A percentile compares a stretch with the other conserved stretches of the same genome.
phyloP scores from a whole-genome alignment of 1,140 invertebrate genomes.

The Psilanteris sp. region DNA sequence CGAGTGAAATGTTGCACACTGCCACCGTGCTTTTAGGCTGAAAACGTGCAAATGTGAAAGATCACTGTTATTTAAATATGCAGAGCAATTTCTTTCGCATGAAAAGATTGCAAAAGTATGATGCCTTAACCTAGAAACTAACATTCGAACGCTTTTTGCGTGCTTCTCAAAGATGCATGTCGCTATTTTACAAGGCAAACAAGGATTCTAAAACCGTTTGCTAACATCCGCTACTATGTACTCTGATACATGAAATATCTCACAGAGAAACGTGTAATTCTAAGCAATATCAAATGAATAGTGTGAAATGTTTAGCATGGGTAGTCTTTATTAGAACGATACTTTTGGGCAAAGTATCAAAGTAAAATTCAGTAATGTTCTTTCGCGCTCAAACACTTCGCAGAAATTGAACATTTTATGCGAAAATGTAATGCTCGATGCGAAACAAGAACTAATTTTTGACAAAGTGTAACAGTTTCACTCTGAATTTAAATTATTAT shows the following conservation, averaged over 20 bases:
- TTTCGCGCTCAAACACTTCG: too few relatives aligned
- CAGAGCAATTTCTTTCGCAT: slow-evolving; percentile 45
- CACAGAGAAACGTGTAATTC: slow-evolving; percentile 7
- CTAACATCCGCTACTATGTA: slow-evolving; percentile 27
- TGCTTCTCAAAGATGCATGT: slow-evolving; percentile 65
- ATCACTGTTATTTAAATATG: slow-evolving; percentile 53
- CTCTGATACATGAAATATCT: slow-evolving; percentile 34
- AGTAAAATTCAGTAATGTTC: too few relatives aligned
- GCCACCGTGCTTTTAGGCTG: background rate
- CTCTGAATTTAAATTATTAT: too few relatives aligned
- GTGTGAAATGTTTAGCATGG: slow-evolving; percentile 18
- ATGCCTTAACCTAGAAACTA: slow-evolving; percentile 55
- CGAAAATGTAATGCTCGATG: too few relatives aligned
- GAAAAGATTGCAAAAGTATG: slow-evolving; percentile 43
- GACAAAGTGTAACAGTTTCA: too few relatives aligned
- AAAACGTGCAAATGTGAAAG: slow-evolving; percentile 18
- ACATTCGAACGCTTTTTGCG: slow-evolving; percentile 46
- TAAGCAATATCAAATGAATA: slow-evolving; percentile 38
- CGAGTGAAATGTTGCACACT: background rate
- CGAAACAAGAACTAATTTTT: too few relatives aligned
- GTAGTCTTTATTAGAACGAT: slow-evolving; percentile 11
- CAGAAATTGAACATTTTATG: too few relatives aligned
- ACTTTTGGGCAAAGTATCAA: background rate
- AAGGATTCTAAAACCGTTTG: slow-evolving; percentile 59
- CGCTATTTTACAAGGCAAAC: slow-evolving; percentile 68